Percentiles rank a stretch among this genome's conserved stretches.
phyloP scores from a whole-genome alignment of 2,888 invertebrate species.

The Ramazzottius varieornatus region DNA sequence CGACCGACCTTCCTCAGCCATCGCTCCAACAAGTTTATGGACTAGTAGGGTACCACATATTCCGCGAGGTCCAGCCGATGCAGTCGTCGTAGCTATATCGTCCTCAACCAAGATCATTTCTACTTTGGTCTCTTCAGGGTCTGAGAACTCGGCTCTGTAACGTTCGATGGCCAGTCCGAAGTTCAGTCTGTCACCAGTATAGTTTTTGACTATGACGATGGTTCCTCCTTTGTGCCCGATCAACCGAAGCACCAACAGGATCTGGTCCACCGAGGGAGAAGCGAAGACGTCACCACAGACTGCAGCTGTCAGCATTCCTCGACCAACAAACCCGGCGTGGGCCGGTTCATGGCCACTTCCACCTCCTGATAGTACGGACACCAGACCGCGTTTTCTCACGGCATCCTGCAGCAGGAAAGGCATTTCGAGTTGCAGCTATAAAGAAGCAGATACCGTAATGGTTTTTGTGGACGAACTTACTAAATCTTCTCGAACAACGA shows the following conservation, averaged over 20 bases:
- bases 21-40: constrained; percentile 42
- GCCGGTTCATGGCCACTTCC: constrained; percentile 58
- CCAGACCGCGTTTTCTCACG: constrained; percentile 26
- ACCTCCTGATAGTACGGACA: constrained; percentile 41
- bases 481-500: no score
- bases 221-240: constrained; percentile 33
- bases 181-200: constrained; percentile 48
- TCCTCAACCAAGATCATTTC: constrained; percentile 37
- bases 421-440: no score
- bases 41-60: constrained; percentile 32
- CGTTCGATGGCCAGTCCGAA: constrained; percentile 54
- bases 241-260: constrained; percentile 36
- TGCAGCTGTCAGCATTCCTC: constrained; percentile 49
- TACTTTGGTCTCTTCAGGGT: constrained; percentile 29
- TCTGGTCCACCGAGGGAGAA: constrained; percentile 41
- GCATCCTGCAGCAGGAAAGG: no score
- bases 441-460: no score
- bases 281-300: constrained; percentile 48
- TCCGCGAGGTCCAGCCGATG: constrained; percentile 34
- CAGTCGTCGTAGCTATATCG: constrained; percentile 33
- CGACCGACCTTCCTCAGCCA: constrained; percentile 35
- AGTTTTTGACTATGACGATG: constrained; percentile 45
- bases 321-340: constrained; percentile 39
- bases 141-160: constrained; percentile 34
- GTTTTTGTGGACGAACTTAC: no score